Evolutionary conservation across 2,797 vertebrate species (phyloP).

Genomic region (Sebastes itinus): DNA sequence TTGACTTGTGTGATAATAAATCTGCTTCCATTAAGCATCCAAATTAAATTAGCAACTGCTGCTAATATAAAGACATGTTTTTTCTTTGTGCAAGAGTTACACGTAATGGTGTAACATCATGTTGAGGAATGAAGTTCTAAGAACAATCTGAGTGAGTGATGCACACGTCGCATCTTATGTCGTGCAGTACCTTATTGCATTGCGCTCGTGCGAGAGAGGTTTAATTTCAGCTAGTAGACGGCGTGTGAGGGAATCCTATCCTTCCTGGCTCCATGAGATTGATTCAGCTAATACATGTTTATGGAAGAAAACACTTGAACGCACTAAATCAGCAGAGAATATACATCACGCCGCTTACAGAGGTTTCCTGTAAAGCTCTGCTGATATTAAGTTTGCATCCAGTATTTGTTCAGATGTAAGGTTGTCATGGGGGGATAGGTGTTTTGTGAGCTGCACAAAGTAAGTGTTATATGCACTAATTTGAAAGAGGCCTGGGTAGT

Average conservation of each 20-base stretch:
- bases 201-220: slow-evolving; percentile 9
- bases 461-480: background rate
- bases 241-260: slow-evolving; percentile 24
- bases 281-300: slow-evolving; percentile 56
- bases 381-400: slow-evolving; percentile 28
- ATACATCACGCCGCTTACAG: slow-evolving; percentile 10
- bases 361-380: slow-evolving; percentile 26
- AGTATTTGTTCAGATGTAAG: slow-evolving; percentile 13
- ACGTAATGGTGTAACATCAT: background rate
- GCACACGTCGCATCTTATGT: slow-evolving; percentile 3
- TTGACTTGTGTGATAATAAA: background rate
- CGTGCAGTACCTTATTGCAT: slow-evolving; percentile 31
- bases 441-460: slow-evolving; percentile 1
- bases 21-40: background rate
- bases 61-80: background rate
- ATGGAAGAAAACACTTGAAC: slow-evolving; percentile 50
- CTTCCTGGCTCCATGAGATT: slow-evolving; percentile 40
- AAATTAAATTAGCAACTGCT: background rate
- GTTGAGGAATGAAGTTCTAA: background rate
- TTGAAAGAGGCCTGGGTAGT: background rate
- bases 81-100: background rate
- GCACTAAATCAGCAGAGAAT: slow-evolving; percentile 41
- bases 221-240: slow-evolving; percentile 49
- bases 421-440: slow-evolving; percentile 6
- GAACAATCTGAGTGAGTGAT: background rate